These are phyloP conservation scores for Balaenoptera acutorostrata DNA, from an alignment of 2,113 vertebrate species.

Conservation along the genomic window DNA sequence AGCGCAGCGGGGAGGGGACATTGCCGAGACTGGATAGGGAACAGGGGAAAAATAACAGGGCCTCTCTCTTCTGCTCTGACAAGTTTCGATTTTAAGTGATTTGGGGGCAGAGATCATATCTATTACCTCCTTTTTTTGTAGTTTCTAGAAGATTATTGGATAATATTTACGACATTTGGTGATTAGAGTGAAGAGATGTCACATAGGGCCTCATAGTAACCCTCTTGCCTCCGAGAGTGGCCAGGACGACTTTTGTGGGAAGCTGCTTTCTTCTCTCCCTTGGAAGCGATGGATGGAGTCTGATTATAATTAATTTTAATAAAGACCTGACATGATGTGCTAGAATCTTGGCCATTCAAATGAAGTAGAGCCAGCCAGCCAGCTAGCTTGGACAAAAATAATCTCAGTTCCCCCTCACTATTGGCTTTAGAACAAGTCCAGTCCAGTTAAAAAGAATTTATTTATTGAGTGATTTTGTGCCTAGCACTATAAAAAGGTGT, in stretches of 20 bases:
- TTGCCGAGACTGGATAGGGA: not conserved
- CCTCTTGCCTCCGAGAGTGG: not conserved
- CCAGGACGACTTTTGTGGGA: not conserved
- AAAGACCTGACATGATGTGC: not conserved
- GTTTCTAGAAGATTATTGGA: not conserved
- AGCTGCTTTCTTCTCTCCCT: not conserved
- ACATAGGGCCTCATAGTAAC: not conserved
- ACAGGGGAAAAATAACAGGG: not conserved
- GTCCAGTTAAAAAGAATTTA: not conserved
- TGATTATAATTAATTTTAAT: not conserved
- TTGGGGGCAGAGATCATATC: not conserved
- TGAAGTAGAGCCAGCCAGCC: not conserved
- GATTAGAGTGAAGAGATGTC: slow-evolving; percentile 4
- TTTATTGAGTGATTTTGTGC: not conserved
- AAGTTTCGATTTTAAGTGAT: not conserved
- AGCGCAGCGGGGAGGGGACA: slow-evolving; percentile 31
- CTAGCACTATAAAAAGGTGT: not conserved
- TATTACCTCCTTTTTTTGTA: not conserved
- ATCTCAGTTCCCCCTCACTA: not conserved
- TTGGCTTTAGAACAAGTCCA: not conserved
- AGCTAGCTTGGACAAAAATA: not conserved
- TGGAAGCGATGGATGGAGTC: not conserved
- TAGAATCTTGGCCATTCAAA: not conserved
- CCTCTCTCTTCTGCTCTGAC: not conserved
- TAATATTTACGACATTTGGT: not conserved